A percentile compares a stretch with the other conserved stretches of the same genome.
These are phyloP conservation scores for Pterophyllum scalare DNA, from an alignment of 2,113 vertebrate genomes.

Conservation along the genomic window DNA sequence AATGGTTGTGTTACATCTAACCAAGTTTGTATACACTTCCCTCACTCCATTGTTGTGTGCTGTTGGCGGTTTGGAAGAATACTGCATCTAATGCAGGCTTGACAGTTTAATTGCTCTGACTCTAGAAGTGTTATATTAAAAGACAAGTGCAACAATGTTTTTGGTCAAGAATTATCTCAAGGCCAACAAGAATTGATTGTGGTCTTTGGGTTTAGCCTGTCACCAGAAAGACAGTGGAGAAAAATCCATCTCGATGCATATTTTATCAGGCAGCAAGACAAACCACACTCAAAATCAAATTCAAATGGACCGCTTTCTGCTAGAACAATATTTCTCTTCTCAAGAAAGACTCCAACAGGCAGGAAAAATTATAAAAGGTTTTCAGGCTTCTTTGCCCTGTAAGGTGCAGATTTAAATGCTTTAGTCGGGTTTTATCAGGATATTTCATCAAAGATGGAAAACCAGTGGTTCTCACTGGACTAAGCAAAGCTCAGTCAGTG, in stretches of 20 bases:
- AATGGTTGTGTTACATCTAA: background rate
- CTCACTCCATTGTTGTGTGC: background rate
- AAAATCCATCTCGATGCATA: conserved; percentile 35
- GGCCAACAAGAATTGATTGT: conserved; percentile 18
- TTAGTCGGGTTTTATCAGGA: background rate
- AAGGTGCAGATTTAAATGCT: conserved; percentile 13
- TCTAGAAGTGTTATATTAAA: conserved; percentile 1
- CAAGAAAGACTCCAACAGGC: background rate
- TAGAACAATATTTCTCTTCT: conserved; percentile 23
- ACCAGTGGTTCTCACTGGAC: background rate
- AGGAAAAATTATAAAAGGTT: background rate
- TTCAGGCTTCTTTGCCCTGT: background rate
- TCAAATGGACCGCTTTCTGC: conserved; percentile 37
- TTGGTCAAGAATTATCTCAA: conserved; percentile 5
- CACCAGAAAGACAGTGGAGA: conserved; percentile 20
- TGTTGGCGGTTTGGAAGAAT: background rate
- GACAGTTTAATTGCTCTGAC: background rate
- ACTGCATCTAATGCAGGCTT: background rate
- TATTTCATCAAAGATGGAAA: background rate
- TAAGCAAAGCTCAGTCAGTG: background rate
- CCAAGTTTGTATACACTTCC: background rate
- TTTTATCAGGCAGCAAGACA: conserved; percentile 49
- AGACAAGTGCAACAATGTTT: background rate
- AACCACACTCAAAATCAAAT: conserved; percentile 54
- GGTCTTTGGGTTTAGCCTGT: conserved; percentile 41